Conservation (phyloP, 1,140 invertebrate genomes). For the Lordiphosa stackelbergi region DNA sequence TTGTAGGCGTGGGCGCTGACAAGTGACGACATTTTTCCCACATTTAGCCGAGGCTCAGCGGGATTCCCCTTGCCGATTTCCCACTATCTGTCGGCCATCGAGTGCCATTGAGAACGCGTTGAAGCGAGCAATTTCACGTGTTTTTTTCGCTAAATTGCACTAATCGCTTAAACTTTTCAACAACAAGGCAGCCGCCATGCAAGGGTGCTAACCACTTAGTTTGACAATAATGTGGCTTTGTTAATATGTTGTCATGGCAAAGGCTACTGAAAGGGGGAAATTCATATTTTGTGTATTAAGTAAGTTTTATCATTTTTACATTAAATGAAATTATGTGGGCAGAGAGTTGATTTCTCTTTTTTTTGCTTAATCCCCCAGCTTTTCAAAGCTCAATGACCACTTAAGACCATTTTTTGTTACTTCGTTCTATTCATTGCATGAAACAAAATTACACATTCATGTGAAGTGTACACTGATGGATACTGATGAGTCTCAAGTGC, state of each 20-base stretch:
- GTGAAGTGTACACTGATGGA: constrained; percentile 19
- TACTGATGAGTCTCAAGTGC: constrained; percentile 37
- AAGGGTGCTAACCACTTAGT: constrained; percentile 38
- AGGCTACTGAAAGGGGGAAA: constrained; percentile 7
- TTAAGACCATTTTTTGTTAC: constrained; percentile 28
- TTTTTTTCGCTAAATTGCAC: constrained; percentile 74
- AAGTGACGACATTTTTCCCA: constrained; percentile 66
- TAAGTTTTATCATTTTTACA: too few species aligned
- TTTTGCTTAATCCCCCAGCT: constrained; percentile 1
- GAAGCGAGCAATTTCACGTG: constrained; percentile 63
- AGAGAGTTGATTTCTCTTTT: constrained; percentile 21
- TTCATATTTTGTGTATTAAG: background rate
- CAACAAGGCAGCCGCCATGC: constrained; percentile 1
- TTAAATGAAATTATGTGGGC: too few species aligned
- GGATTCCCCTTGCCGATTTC: constrained; percentile 16
- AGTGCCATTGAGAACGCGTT: constrained; percentile 69
- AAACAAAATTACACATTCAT: constrained; percentile 42
- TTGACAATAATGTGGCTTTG: constrained; percentile 29
- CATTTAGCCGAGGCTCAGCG: constrained; percentile 44
- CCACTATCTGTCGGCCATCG: constrained; percentile 26
- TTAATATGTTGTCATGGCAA: constrained; percentile 57
- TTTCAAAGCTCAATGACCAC: constrained; percentile 31
- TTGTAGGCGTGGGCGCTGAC: constrained; percentile 60
- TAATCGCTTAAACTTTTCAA: constrained; percentile 71
- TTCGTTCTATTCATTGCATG: constrained; percentile 31